Conservation (phyloP, 1,140 invertebrate species). For the Colletes latitarsis region DNA sequence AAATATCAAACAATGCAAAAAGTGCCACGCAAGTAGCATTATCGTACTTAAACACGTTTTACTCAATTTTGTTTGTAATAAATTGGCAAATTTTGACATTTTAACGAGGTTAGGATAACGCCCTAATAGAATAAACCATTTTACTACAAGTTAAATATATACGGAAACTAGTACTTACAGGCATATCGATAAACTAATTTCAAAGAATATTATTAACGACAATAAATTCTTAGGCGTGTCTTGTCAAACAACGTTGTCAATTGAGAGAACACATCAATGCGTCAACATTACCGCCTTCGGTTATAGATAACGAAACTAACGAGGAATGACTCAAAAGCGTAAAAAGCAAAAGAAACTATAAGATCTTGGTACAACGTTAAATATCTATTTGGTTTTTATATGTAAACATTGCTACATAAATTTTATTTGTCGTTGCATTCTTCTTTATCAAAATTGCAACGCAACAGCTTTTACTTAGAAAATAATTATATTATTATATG, state of each 20-base stretch:
- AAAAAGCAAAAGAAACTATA: background rate
- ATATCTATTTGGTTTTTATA: background rate
- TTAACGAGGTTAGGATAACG: background rate
- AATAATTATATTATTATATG: background rate
- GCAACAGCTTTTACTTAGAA: background rate
- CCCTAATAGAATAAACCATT: background rate
- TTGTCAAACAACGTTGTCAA: background rate
- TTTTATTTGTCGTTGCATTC: background rate
- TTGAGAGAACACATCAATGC: background rate
- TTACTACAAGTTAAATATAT: background rate
- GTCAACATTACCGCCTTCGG: background rate
- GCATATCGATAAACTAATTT: constrained; percentile 1
- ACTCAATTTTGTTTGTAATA: background rate
- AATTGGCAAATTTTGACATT: background rate
- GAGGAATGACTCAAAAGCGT: background rate
- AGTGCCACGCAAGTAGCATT: background rate
- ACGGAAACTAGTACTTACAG: constrained; percentile 18
- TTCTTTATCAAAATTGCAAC: constrained; percentile 1
- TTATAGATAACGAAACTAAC: constrained; percentile 1
- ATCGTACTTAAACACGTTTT: background rate
- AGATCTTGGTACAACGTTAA: background rate
- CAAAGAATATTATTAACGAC: background rate
- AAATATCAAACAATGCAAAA: background rate
- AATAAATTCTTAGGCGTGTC: background rate
- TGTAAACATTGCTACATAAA: background rate